Conservation (phyloP, 2,113 vertebrate species). For the Phaethornis superciliosus region DNA sequence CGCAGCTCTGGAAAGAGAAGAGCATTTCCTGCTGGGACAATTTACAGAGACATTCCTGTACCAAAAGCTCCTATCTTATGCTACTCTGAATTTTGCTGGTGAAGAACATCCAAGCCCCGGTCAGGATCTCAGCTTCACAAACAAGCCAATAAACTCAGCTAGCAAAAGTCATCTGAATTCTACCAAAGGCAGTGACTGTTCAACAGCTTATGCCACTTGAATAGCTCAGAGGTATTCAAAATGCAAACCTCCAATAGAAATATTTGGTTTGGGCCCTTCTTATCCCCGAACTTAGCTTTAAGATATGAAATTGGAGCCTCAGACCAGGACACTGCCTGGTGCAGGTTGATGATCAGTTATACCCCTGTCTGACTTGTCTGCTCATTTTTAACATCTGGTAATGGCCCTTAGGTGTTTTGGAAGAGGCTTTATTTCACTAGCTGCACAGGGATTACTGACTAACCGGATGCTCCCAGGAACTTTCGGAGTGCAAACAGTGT, state of each 20-base stretch:
- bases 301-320: neutral
- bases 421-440: conserved; percentile 31
- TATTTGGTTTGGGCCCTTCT: neutral
- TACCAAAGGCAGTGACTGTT: neutral
- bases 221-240: neutral
- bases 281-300: neutral
- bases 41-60: neutral
- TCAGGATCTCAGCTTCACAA: neutral
- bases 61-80: neutral
- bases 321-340: neutral
- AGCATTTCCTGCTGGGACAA: neutral
- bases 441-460: conserved; percentile 39
- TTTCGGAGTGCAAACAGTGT: conserved; percentile 53
- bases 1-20: neutral
- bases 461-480: conserved; percentile 57
- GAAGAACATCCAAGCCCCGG: neutral
- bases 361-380: neutral
- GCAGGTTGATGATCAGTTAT: neutral
- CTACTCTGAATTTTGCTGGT: neutral
- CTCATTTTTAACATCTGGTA: neutral
- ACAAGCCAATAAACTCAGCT: neutral
- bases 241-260: neutral
- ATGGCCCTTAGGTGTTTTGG: conserved; percentile 6
- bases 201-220: neutral
- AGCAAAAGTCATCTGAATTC: neutral